Base-by-base conservation (phyloP, 64 coral and sea anemone species). In the Trachythela sp. region DNA sequence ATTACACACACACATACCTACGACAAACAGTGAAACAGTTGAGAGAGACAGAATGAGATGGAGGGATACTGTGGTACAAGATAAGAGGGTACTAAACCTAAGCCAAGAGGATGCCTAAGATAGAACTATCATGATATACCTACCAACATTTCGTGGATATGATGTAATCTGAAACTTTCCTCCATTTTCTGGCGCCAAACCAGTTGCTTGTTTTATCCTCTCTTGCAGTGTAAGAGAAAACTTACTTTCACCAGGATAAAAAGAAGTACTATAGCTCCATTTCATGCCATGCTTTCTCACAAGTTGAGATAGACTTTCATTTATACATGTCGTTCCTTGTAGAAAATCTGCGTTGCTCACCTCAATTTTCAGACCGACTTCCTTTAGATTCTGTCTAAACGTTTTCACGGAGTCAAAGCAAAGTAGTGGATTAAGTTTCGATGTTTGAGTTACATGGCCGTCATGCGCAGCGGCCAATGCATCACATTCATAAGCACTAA, bases 161-260 rank as follows among this genome's bases (percentile, higher is more conserved):
- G 93, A 94, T 1, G 96, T 99, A 9, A 99, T 94, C 68, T 99
- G 96, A 84, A 99, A 99, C 77, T 99, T 99, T 51, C 96, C 96
- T 40, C 96, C 96, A 90, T 99, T 99, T 76, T 94, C 84, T 33
- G 36, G 86, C 54, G 84, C 91, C 5, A 99, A 41, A 2, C 96
- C 96, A 54, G 96, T 93, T 32, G 94, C 89, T 54, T 84, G 54
- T 83, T 93, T 54, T 88, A 99, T 93, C 48, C 90, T 91, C 67
- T 99, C 84, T 36, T 91, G 86, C 84, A 92, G 94, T 32, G 67
- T 50, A 7, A 89, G 91, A 31, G 96, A 99, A 72, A 99, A 99
- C 34, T 94, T 99, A 56, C 88, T 99, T 70, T 99, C 96, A 39
- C 96, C 96, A 13, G 96, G 93, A 90, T 99, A 99, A 89, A 99